Base-by-base conservation (phyloP, 2,797 vertebrate species). In the Anas bahamensis region DNA sequence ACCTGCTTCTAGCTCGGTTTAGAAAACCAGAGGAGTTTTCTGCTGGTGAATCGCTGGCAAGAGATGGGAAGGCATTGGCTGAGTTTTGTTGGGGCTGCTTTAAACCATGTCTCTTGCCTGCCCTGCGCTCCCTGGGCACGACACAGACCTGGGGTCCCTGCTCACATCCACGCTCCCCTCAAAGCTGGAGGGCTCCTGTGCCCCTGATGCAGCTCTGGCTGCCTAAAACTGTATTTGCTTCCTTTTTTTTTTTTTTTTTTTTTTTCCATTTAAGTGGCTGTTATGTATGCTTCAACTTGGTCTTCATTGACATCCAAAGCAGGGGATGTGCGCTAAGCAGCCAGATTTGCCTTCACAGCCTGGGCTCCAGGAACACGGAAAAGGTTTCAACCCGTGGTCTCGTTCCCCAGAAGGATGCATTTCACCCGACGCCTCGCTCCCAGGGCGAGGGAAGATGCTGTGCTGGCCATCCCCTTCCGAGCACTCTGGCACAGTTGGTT, bases 401-500 rank as follows among this genome's bases (percentile, higher is more conserved):
- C 65, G 24, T 84, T 61, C 33, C 52, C 29, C 85, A 91, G 44
- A 83, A 93, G 63, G 87, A 84, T 89, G 44, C n/a, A 50, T 79
- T 76, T 88, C 76, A 74, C 55, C 80, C 6, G 1, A 61, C 89
- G 37, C n/a, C 50, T 17, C 26, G 41, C 87, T 95, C 71, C 78
- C 73, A 78, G 70, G 60, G 57, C 76, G 88, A 92, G 91, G 83
- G 76, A 96, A 68, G 94, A 89, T 94, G 92, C 83, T 88, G 87
- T 79, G 89, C 85, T 94, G 89, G 80, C 89, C 89, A 83, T 90
- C 90, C 57, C 81, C 56, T 93, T 66, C 42, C 33, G 56, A 72
- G 82, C 90, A 28, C 83, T 92, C 83, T 89, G 94, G 93, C 96
- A 90, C 83, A 48, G 64, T 92, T 81, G 68, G 87, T 79, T 83